Evolutionary conservation across 2,113 vertebrate species (phyloP), one percentile per base, ranked within the genome.

Genomic region (Egretta garzetta): DNA sequence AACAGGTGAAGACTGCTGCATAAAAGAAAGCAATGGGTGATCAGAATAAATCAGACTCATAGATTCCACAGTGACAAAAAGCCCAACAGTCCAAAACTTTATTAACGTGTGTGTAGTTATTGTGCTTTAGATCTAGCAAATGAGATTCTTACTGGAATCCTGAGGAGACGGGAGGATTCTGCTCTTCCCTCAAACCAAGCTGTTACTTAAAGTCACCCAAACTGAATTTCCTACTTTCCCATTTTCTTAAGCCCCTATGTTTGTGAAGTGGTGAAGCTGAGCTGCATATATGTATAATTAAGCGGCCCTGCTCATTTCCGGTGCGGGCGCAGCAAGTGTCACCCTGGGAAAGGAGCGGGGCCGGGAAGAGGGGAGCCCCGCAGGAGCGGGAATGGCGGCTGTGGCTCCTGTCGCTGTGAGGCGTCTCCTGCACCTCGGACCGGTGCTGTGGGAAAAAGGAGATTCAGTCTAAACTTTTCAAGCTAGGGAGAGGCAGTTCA

Each of bases 401-500:
- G 37, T 23, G 33, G 30, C 43, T 87, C 12, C 32, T 59, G 49
- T 39, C 2, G 0, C 83, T 62, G 41, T 2, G 5, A 60, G 20
- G 20, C 28, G 33, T 39, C 68, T 89, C 71, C 56, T 83, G 50
- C 35, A 41, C 6, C 53, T 93, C 3, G 1, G n/a, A 12, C 41
- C 8, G 1, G 3, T 4, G 15, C 67, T 93, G 23, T 94, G 93
- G 75, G 82, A 77, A 92, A 60, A 76, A 15, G 18, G 35, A 90
- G 55, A 50, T 64, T 76, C 64, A 62, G 16, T 47, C 55, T 62
- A 49, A 89, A 23, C 19, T 89, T 50, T 43, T 72, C 37, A 82
- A 89, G 77, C 33, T 80, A 35, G 50, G 79, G 79, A 93, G 84
- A 88, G 66, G 53, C 88, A 85, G 93, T 97, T 97, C 93, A 96